Conservation (phyloP, 2,113 vertebrate species). For the Rhinopomastus cyanomelas region DNA sequence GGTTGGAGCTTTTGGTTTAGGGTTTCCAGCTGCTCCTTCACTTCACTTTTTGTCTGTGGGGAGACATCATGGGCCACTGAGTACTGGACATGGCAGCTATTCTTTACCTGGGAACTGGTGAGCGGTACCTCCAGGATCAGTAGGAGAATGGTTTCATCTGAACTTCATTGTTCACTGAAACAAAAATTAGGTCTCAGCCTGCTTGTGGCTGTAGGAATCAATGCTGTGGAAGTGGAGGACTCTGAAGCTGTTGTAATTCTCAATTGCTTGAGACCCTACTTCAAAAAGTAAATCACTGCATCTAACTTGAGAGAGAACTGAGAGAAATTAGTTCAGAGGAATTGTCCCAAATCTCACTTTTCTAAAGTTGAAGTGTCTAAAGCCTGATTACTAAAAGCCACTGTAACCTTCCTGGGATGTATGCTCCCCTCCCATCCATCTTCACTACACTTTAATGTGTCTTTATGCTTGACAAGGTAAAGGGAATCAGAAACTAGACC, state of each 20-base stretch:
- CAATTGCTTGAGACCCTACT: neutral
- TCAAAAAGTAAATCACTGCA: neutral
- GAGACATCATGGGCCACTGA: no score
- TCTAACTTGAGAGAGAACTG: neutral
- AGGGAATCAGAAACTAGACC: neutral
- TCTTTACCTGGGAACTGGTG: no score
- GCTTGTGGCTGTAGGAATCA: no score
- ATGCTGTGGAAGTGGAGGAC: no score
- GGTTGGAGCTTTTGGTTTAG: no score
- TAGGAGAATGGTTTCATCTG: no score
- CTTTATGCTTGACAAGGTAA: neutral
- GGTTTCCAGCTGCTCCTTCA: no score
- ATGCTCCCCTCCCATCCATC: accelerated
- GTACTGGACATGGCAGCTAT: no score
- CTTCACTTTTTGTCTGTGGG: no score
- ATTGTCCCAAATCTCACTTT: neutral
- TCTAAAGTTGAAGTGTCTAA: neutral
- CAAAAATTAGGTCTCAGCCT: no score
- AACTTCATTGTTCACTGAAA: no score
- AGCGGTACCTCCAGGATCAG: no score
- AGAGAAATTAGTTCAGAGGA: neutral
- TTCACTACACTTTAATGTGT: neutral
- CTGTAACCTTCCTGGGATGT: neutral
- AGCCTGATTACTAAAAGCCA: neutral
- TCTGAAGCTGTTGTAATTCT: neutral